Percentiles rank a stretch among this genome's conserved stretches.
These are phyloP conservation scores for Drosophila mauritiana DNA, from an alignment of 1,140 invertebrate genomes.

Conservation along the genomic window DNA sequence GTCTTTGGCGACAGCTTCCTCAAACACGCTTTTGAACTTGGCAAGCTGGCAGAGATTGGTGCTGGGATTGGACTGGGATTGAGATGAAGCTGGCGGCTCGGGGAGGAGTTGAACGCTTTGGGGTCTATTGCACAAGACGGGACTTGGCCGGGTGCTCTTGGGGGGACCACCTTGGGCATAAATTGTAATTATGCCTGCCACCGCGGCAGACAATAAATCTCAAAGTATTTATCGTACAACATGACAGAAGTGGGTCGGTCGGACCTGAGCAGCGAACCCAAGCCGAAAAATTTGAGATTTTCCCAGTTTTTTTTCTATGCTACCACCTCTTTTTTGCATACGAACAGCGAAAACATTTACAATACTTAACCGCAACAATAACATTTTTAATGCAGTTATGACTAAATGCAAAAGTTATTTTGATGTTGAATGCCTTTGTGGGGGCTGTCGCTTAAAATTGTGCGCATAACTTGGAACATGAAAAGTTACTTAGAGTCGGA, in stretches of 20 bases:
- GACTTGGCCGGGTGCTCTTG: slow-evolving; percentile 15
- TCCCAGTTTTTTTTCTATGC: slow-evolving; percentile 3
- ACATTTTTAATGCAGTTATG: slow-evolving; percentile 79
- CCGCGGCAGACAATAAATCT: slow-evolving; percentile 78
- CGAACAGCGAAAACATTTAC: slow-evolving; percentile 35
- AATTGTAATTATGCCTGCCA: slow-evolving; percentile 82
- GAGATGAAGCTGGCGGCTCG: slow-evolving; percentile 9
- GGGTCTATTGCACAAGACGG: slow-evolving; percentile 61
- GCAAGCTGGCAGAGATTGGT: slow-evolving; percentile 58
- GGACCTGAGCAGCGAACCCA: slow-evolving; percentile 43
- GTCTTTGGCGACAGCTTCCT: slow-evolving; percentile 80
- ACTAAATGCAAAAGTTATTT: slow-evolving; percentile 80
- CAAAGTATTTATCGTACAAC: slow-evolving; percentile 77
- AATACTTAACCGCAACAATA: slow-evolving; percentile 35
- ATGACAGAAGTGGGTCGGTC: slow-evolving; percentile 82
- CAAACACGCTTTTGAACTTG: slow-evolving; percentile 78
- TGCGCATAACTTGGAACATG: slow-evolving; percentile 76
- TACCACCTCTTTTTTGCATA: slow-evolving; percentile 53
- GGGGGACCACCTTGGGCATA: slow-evolving; percentile 68
- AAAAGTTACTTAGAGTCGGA: slow-evolving; percentile 78
- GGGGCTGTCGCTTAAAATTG: slow-evolving; percentile 76
- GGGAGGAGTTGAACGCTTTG: slow-evolving; percentile 11
- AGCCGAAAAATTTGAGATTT: slow-evolving; percentile 28
- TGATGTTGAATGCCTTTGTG: slow-evolving; percentile 42
- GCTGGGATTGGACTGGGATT: background rate